phyloP scores from a whole-genome alignment of 2,113 vertebrate species.

The Rhinogobius similis region DNA sequence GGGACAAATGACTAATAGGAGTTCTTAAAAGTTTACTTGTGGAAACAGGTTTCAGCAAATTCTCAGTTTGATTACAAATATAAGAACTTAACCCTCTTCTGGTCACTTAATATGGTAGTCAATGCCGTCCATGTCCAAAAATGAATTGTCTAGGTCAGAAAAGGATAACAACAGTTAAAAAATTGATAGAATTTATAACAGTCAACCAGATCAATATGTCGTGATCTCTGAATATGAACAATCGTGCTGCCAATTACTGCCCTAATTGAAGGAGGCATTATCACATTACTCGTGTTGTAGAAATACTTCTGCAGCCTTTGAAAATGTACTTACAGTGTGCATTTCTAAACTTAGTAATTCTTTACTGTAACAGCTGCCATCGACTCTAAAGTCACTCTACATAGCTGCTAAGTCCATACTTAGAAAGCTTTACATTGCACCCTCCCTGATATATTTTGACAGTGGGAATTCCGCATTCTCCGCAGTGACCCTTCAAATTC shows the following conservation, averaged over 20 bases:
- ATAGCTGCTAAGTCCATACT: conserved; percentile 49
- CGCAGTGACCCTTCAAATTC: conserved; percentile 63
- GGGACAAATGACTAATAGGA: conserved; percentile 12
- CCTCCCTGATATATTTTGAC: conserved; percentile 42
- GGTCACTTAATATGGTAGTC: too few relatives aligned
- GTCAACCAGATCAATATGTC: neutral
- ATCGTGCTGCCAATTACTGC: neutral
- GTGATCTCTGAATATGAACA: neutral
- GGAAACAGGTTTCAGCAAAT: neutral
- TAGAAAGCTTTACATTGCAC: conserved; percentile 41
- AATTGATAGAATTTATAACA: too few relatives aligned
- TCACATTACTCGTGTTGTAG: neutral
- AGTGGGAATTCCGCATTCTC: conserved; percentile 61
- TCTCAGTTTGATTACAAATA: neutral
- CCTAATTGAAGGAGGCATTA: neutral
- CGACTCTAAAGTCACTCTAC: conserved; percentile 46
- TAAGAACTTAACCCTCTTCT: too few relatives aligned
- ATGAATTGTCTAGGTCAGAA: too few relatives aligned
- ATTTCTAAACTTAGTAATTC: conserved; percentile 60
- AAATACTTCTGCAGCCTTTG: neutral
- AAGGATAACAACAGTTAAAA: too few relatives aligned
- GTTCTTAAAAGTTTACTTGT: conserved; percentile 9
- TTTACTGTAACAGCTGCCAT: conserved; percentile 61
- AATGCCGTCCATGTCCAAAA: too few relatives aligned
- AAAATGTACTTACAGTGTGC: conserved; percentile 22